Evolutionary conservation across 2,888 invertebrate species (phyloP), one percentile per base, ranked within the genome.

Genomic region (Cephonodes hylas): DNA sequence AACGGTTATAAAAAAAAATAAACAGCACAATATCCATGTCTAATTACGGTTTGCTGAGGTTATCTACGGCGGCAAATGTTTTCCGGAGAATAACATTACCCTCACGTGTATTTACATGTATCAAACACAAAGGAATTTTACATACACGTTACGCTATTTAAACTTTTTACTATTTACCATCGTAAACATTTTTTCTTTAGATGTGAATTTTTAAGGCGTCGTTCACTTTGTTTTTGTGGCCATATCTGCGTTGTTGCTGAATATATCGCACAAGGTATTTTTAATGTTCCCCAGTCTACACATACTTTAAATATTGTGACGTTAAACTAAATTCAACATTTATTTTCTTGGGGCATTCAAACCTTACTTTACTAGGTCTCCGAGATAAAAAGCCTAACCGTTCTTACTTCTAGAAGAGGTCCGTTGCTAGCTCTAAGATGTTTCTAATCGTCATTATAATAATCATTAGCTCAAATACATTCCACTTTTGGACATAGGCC

Each of bases 221-320:
- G n/a, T 61, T 59, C 59, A 62, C 58, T 61, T 62, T 63, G 59
- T 44, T 62, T 38, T 57, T 56, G 15, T 23, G 61, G 61, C 67
- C 60, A 44, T 38, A 23, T 23, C 15, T 20, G 8, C n/a, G 20
- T 38, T n/a, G n/a, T n/a, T n/a, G n/a, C n/a, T n/a, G n/a, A n/a
- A n/a, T n/a, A n/a, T n/a, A n/a, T n/a, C n/a, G n/a, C n/a, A n/a
- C n/a, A n/a, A n/a, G n/a, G n/a, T n/a, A n/a, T n/a, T n/a, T n/a
- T n/a, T n/a, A n/a, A n/a, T n/a, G n/a, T 8, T 34, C 34, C 7
- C 8, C 34, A 34, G 13, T 0, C n/a, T n/a, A n/a, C n/a, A n/a
- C n/a, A n/a, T n/a, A n/a, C n/a, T n/a, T n/a, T n/a, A n/a, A n/a
- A n/a, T n/a, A n/a, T n/a, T n/a, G n/a, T n/a, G n/a, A n/a, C n/a